Evolutionary conservation across 2,113 vertebrate species (phyloP), one percentile per base, ranked within the genome.

Genomic region (Heterotis niloticus): DNA sequence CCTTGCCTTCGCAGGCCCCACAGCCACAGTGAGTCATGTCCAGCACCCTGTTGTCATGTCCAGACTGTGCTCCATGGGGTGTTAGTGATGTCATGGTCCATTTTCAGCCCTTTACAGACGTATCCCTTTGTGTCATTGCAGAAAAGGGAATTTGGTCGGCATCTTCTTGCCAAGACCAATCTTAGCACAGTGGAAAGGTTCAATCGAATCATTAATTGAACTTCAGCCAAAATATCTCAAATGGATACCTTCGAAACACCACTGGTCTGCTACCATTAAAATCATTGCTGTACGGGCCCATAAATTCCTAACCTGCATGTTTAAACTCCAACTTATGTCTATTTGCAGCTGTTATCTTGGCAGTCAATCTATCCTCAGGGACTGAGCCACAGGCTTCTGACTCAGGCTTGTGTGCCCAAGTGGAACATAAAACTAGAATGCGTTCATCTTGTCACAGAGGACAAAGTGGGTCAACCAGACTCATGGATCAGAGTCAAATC

Each of bases 1-100:
- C 87, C 88, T 99, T 85, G 95, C 96, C 85, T 96, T 99, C 70
- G 95, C 96, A 13, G 98, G 93, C 84, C 98, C 98, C 1, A 96
- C 98, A 80, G 93, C 98, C 79, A 97, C 94, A 86, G 98, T 99
- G 82, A 85, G 91, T 81, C 74, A 3, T 24, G 10, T 23, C 18
- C 23, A 4, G 20, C 23, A 20, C 59, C 20, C 34, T 44, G 51
- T 10, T 44, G 28, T 34, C 34, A 20, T 28, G 44, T 34, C 34
- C 68, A 34, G 10, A 18, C 34, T 29, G 17, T 14, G 28, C 28
- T 70, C 10, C 20, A 54, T 44, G 34, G 7, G 34, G 34, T 44
- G 34, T 44, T 44, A 44, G 34, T 44, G 34, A 44, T 44, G 7
- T 7, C 34, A 44, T 2, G 2, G 34, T 44, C 2, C 34, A 44